Percentiles rank a stretch among this genome's conserved stretches.
phyloP scores from a whole-genome alignment of 1,140 invertebrate species.

The Callitettix versicolor region DNA sequence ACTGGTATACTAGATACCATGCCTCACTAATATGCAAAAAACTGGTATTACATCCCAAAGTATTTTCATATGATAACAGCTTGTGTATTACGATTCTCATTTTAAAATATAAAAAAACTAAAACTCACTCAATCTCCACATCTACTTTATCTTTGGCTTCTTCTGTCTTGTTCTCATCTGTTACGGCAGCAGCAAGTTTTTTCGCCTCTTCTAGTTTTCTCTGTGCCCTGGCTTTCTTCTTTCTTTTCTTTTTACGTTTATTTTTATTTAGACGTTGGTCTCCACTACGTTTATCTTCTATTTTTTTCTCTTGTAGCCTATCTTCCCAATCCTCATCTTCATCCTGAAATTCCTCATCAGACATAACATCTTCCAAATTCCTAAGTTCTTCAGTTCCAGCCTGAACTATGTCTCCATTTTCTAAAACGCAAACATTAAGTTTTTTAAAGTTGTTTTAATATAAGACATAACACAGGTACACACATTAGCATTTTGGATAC shows the following conservation, averaged over 20 bases:
- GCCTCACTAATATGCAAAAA: too few relatives aligned
- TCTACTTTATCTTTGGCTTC: slow-evolving; percentile 22
- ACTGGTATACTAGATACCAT: too few relatives aligned
- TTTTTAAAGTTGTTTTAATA: background rate
- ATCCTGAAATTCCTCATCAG: slow-evolving; percentile 45
- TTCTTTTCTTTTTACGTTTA: slow-evolving; percentile 24
- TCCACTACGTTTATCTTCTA: slow-evolving; percentile 9
- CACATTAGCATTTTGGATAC: too few relatives aligned
- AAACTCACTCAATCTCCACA: slow-evolving; percentile 21
- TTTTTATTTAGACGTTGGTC: slow-evolving; percentile 23
- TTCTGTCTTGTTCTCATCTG: slow-evolving; percentile 30
- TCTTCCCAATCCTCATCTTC: slow-evolving; percentile 44
- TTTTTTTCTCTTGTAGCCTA: slow-evolving; percentile 35
- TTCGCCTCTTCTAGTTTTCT: slow-evolving; percentile 10
- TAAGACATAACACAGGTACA: too few relatives aligned
- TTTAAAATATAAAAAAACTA: background rate
- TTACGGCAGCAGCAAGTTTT: slow-evolving; percentile 22
- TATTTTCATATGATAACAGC: too few relatives aligned
- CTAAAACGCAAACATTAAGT: slow-evolving; percentile 1
- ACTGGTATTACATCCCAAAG: too few relatives aligned
- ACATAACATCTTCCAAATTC: slow-evolving; percentile 32
- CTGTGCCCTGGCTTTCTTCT: slow-evolving; percentile 16
- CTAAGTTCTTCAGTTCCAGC: slow-evolving; percentile 31
- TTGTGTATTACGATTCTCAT: too few relatives aligned
- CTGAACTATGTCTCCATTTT: slow-evolving; percentile 1